These are phyloP conservation scores for Gracilinanus agilis DNA, from an alignment of 2,113 vertebrate species.

Conservation along the genomic window DNA sequence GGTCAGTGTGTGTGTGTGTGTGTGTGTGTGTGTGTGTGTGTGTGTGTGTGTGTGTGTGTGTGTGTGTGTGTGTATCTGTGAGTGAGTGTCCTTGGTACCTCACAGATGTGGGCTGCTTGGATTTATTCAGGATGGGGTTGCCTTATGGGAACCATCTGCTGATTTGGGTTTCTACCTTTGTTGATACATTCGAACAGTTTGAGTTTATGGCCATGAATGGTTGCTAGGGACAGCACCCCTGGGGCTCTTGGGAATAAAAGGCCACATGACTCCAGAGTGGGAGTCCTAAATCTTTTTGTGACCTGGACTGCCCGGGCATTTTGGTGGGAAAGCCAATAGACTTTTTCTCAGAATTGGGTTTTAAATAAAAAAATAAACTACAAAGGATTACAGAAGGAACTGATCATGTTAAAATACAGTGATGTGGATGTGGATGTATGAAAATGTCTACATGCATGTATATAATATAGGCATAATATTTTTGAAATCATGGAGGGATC, in stretches of 20 bases:
- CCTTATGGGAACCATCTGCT: constrained; percentile 31
- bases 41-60: too few species aligned
- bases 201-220: constrained; percentile 34
- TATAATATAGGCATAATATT: too few species aligned
- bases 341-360: background rate
- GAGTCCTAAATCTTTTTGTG: background rate
- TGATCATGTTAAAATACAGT: background rate
- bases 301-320: background rate
- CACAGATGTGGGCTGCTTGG: background rate
- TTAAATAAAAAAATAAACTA: background rate
- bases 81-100: background rate
- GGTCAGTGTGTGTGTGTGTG: too few species aligned
- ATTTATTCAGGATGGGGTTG: background rate
- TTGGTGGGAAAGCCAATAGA: background rate
- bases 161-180: constrained; percentile 20
- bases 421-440: background rate
- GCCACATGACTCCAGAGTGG: background rate
- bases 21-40: too few species aligned
- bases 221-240: background rate
- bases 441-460: too few species aligned
- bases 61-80: too few species aligned
- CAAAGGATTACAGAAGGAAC: background rate
- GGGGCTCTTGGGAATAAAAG: background rate
- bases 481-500: background rate
- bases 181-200: background rate